Base-by-base conservation (phyloP, 2,113 vertebrate genomes). In the Pomatorhinus ruficollis region DNA sequence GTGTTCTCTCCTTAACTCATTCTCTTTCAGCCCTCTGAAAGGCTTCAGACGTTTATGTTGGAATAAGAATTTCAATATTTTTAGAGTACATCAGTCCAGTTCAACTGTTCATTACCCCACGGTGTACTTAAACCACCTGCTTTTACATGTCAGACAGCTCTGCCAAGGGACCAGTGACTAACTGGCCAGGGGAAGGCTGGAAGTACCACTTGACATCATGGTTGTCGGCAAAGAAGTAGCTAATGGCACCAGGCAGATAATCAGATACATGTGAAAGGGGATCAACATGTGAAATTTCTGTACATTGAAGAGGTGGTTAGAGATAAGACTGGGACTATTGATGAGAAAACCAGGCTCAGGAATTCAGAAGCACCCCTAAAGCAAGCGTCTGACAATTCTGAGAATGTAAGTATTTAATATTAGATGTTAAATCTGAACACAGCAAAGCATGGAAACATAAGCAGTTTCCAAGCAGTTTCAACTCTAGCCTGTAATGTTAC, bases 251-350 rank as follows among this genome's bases (percentile, higher is more conserved):
- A 52, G 35, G 37, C 28, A 74, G 54, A 30, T 39, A 60, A 61
- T 31, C 0, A 2, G 30, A 30, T 28, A 16, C 9, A 7, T 22
- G 42, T 5, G 4, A 4, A 33, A 5, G 3, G 5, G 14, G 7
- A 3, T 11, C 23, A 63, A 31, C 2, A 1, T 69, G 37, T 45
- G 25, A 76, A 63, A 44, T n/a, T 31, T 57, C 61, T 80, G 35
- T 33, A 17, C 16, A 3, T 59, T 20, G 40, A 79, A 57, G 30
- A 49, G 9, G 15, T 8, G 5, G 9, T 27, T 71, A 47, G 79
- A 87, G 33, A 24, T 65, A 50, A 74, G 11, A 9, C 20, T 52
- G 63, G 54, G 40, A 40, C 12, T 30, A 9, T 52, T 95, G 54
- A 45, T 59, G 30, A 66, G 68, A 83, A 81, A 39, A 78, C 12